phyloP scores from a whole-genome alignment of 2,888 invertebrate species.

The Hyppa rectilinea region DNA sequence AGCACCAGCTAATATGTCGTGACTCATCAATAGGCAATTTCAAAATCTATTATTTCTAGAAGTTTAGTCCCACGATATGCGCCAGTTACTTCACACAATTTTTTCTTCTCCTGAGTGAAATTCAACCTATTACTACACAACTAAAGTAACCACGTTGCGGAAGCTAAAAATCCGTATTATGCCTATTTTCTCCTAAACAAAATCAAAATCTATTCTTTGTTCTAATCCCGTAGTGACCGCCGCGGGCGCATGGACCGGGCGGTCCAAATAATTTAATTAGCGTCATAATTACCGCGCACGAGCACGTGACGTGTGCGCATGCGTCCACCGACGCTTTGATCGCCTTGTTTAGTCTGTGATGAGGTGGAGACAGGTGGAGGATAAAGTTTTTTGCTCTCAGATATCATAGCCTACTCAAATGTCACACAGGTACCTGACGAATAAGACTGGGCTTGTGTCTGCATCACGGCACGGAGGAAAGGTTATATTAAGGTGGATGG shows the following conservation, averaged over 20 bases:
- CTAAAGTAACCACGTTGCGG: neutral
- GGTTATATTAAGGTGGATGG: neutral
- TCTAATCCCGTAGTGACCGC: constrained; percentile 58
- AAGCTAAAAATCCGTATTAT: neutral
- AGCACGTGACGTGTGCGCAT: constrained; percentile 47
- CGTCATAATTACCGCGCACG: constrained; percentile 70
- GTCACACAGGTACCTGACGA: neutral
- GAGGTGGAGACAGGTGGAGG: constrained; percentile 21
- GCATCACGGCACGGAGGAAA: neutral
- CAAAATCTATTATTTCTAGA: neutral
- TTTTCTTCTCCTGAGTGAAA: neutral
- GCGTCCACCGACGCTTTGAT: constrained; percentile 18
- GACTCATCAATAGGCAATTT: too few species aligned
- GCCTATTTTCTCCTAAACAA: constrained; percentile 17
- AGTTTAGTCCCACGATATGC: too few species aligned
- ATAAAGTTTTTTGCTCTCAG: constrained; percentile 9
- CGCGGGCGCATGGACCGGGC: constrained; percentile 72
- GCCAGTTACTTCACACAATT: too few species aligned
- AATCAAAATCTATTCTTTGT: constrained; percentile 45
- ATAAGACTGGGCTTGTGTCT: neutral
- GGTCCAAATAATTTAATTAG: constrained; percentile 83
- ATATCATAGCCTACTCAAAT: neutral
- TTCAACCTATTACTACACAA: neutral
- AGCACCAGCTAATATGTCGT: neutral
- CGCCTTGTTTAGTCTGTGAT: constrained; percentile 34